A percentile compares a stretch with the other conserved stretches of the same genome.
phyloP scores from a whole-genome alignment of 2,797 vertebrate species.

The Etheostoma nigrum region DNA sequence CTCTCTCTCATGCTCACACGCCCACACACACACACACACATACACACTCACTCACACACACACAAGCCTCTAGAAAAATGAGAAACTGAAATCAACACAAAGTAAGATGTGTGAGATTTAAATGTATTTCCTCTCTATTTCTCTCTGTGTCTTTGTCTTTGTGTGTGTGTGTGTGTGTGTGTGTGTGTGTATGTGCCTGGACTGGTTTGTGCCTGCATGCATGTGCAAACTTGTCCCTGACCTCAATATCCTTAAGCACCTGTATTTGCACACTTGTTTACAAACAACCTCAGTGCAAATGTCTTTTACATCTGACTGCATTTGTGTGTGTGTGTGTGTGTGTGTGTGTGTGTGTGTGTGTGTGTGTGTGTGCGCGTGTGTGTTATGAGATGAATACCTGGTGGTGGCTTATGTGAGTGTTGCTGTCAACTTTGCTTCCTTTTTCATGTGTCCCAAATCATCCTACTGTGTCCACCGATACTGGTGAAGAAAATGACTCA shows the following conservation, averaged over 20 bases:
- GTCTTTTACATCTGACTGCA: background rate
- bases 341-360: background rate
- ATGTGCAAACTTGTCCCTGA: background rate
- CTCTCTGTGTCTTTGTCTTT: background rate
- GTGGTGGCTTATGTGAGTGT: background rate
- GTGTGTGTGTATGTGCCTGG: background rate
- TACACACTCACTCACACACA: background rate
- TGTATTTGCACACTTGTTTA: constrained; percentile 7
- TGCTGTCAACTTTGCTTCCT: constrained; percentile 15
- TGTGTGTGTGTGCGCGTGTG: constrained; percentile 2
- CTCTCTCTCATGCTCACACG: background rate
- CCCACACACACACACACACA: background rate
- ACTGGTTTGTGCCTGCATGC: too few relatives aligned
- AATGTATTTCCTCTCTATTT: constrained; percentile 5
- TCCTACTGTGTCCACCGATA: background rate
- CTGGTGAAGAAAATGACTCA: constrained; percentile 18
- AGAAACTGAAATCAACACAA: constrained; percentile 1
- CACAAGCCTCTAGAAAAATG: background rate
- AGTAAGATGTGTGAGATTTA: background rate
- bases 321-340: background rate
- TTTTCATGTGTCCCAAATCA: constrained; percentile 11
- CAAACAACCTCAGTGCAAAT: background rate
- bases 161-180: background rate
- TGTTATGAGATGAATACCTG: constrained; percentile 31
- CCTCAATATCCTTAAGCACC: background rate